These are phyloP conservation scores for Pocillopora damicornis DNA, from an alignment of 64 coral and sea anemone genomes.

Conservation along the genomic window DNA sequence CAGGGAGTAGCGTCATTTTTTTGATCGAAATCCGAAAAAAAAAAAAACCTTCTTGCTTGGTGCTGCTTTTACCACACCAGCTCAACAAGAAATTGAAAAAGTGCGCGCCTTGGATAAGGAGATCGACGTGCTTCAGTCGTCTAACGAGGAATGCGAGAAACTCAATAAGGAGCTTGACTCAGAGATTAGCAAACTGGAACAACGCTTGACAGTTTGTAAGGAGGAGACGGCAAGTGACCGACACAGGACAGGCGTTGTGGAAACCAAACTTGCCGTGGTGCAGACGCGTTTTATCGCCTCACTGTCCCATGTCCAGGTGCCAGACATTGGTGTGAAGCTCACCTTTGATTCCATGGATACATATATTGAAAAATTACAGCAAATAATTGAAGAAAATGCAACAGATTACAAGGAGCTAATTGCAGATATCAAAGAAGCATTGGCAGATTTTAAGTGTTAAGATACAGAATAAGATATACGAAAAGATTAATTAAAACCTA, in stretches of 20 bases:
- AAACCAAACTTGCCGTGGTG: constrained; percentile 80
- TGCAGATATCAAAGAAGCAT: constrained; percentile 75
- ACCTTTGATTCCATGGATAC: constrained; percentile 85
- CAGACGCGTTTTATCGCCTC: constrained; percentile 84
- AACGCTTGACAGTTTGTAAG: constrained; percentile 60
- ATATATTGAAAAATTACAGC: constrained; percentile 67
- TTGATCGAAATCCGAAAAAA: too few relatives aligned
- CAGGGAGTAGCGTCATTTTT: too few relatives aligned
- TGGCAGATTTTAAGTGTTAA: constrained; percentile 82
- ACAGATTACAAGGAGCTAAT: constrained; percentile 58
- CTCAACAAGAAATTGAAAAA: constrained; percentile 88
- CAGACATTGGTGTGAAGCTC: constrained; percentile 78
- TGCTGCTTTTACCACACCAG: constrained; percentile 21
- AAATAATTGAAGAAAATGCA: constrained; percentile 60
- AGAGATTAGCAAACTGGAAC: constrained; percentile 68
- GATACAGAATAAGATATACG: not conserved
- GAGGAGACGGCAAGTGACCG: constrained; percentile 70
- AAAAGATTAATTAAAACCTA: not conserved
- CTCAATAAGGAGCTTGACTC: constrained; percentile 76
- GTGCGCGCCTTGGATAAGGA: constrained; percentile 70
- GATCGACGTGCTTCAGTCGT: constrained; percentile 62
- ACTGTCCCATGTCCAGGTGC: constrained; percentile 81
- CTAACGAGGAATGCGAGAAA: constrained; percentile 72
- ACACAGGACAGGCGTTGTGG: constrained; percentile 78
- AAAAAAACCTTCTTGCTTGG: too few relatives aligned